A percentile compares a stretch with the other conserved stretches of the same genome.
These are phyloP conservation scores for Polypterus senegalus DNA, from an alignment of 2,113 vertebrate species.

Conservation along the genomic window DNA sequence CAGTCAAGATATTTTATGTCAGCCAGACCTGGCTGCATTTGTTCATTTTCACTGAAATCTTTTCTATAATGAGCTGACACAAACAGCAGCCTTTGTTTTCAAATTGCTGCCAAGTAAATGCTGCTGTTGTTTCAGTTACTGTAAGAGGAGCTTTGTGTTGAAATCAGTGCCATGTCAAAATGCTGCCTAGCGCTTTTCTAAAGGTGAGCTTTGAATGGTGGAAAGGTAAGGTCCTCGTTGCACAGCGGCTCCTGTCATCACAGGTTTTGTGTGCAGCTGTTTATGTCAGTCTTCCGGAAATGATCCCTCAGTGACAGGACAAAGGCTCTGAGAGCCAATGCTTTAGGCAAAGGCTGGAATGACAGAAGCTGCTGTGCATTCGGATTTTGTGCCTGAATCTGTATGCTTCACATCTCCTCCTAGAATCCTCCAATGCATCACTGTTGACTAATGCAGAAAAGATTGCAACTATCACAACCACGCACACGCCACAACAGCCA, in stretches of 20 bases:
- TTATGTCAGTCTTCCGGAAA: no score
- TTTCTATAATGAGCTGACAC: background rate
- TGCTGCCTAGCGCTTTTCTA: background rate
- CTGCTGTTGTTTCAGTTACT: background rate
- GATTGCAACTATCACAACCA: conserved; percentile 96
- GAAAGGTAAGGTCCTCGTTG: no score
- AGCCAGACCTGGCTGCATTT: no score
- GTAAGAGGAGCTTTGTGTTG: background rate
- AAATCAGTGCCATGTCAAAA: background rate
- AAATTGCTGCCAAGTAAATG: background rate
- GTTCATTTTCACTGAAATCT: no score
- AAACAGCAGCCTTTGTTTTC: background rate
- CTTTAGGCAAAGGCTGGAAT: no score
- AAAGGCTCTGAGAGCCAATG: no score
- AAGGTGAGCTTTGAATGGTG: no score
- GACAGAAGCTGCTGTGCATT: background rate
- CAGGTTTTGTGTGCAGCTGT: no score
- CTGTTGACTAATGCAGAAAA: conserved; percentile 98
- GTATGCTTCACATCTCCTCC: conserved; percentile 17
- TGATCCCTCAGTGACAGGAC: no score
- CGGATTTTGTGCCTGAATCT: background rate
- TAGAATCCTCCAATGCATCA: conserved; percentile 93
- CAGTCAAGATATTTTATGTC: no score
- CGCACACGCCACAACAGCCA: conserved; percentile 81
- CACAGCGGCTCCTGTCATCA: no score